phyloP scores from a whole-genome alignment of 2,797 vertebrate species.

The Cottoperca gobio region DNA sequence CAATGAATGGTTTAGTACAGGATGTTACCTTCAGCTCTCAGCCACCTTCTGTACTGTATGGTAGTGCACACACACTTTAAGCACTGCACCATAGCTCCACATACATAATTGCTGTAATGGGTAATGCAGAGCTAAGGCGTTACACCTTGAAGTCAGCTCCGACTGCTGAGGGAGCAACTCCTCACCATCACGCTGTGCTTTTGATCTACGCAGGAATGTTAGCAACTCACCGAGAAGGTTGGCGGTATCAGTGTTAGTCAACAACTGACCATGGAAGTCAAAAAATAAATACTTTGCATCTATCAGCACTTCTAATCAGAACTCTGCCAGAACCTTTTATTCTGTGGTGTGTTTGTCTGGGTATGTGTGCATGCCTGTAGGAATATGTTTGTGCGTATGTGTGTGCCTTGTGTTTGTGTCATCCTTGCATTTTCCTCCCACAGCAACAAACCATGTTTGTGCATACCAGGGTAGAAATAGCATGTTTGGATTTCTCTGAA shows the following conservation, averaged over 20 bases:
- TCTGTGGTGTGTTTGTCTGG: conserved; percentile 63
- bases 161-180: conserved; percentile 41
- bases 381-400: conserved; percentile 3
- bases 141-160: conserved; percentile 45
- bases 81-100: not conserved
- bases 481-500: conserved; percentile 75
- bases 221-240: conserved; percentile 11
- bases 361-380: conserved; percentile 17
- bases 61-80: not conserved
- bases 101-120: conserved; percentile 16
- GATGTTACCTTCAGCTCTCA: not conserved
- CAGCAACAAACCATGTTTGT: conserved; percentile 54
- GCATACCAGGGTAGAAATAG: conserved; percentile 75
- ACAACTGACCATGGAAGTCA: conserved; percentile 40
- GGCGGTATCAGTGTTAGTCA: conserved; percentile 17
- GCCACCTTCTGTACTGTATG: not conserved
- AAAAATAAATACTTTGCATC: conserved; percentile 52
- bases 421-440: conserved; percentile 55
- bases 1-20: not conserved
- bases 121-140: conserved; percentile 16
- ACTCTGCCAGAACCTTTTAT: conserved; percentile 65
- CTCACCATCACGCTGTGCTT: conserved; percentile 38
- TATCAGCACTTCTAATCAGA: conserved; percentile 78
- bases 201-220: conserved; percentile 57
- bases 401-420: conserved; percentile 51